phyloP scores from a whole-genome alignment of 2,797 vertebrate genomes.

The Parambassis ranga region DNA sequence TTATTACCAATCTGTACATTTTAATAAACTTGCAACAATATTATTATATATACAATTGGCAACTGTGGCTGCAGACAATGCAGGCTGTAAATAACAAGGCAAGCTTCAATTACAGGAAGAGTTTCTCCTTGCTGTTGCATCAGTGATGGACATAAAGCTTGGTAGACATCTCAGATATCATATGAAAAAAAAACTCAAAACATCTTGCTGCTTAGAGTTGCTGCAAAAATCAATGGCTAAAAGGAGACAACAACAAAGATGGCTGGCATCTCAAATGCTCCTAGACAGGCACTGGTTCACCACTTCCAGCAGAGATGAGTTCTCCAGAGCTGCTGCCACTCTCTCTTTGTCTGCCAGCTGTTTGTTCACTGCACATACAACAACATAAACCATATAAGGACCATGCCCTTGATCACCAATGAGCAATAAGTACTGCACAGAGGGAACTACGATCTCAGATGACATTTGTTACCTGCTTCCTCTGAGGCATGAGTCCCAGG shows the following conservation, averaged over 20 bases:
- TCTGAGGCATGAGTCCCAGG: slow-evolving; percentile 94
- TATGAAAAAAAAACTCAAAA: neutral
- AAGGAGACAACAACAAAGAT: neutral
- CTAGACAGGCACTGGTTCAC: slow-evolving; percentile 95
- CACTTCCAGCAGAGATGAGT: slow-evolving; percentile 93
- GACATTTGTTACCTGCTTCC: slow-evolving; percentile 86
- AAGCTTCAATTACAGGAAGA: too few relatives aligned
- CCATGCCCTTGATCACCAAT: neutral
- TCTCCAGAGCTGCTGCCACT: slow-evolving; percentile 96
- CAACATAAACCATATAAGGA: neutral
- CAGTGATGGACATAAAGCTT: neutral
- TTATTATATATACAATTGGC: neutral
- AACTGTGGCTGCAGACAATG: neutral
- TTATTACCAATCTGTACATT: neutral
- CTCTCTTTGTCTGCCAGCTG: slow-evolving; percentile 97
- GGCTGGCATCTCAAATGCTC: slow-evolving; percentile 47
- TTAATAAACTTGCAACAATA: slow-evolving; percentile 10
- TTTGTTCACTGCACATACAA: slow-evolving; percentile 88
- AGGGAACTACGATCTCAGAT: neutral
- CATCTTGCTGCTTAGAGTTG: neutral
- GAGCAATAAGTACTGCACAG: accelerated
- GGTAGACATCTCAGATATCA: neutral
- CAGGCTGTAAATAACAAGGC: too few relatives aligned
- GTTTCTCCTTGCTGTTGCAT: neutral
- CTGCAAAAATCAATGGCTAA: neutral